A percentile compares a stretch with the other conserved stretches of the same genome.
Conservation (phyloP, 2,888 invertebrate genomes). For the Netelia virgata region DNA sequence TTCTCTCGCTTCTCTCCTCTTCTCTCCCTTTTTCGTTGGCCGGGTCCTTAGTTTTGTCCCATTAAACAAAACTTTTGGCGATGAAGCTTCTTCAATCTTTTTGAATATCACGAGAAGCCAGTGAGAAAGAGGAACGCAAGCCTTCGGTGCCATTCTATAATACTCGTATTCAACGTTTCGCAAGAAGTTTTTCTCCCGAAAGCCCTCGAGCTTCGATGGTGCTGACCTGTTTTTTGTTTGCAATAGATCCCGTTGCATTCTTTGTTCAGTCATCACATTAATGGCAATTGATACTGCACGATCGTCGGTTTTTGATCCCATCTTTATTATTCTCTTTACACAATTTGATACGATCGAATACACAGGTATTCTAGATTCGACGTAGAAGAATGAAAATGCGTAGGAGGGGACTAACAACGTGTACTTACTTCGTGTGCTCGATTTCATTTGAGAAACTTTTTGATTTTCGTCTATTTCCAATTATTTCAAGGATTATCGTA, state of each 20-base stretch:
- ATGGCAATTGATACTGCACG: too few species aligned
- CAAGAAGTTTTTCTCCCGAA: slow-evolving; percentile 30
- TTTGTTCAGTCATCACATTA: too few species aligned
- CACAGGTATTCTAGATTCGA: too few species aligned
- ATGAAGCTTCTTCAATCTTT: slow-evolving; percentile 30
- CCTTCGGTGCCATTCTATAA: background rate
- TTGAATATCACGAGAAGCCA: slow-evolving; percentile 24
- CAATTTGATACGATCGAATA: too few species aligned
- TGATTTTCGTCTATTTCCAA: too few species aligned
- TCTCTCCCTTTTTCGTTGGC: background rate
- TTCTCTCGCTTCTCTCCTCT: background rate
- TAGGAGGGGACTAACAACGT: too few species aligned
- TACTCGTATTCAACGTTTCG: slow-evolving; percentile 44
- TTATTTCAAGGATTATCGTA: too few species aligned
- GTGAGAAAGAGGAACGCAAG: slow-evolving; percentile 12
- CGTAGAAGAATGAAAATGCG: too few species aligned
- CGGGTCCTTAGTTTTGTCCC: slow-evolving; percentile 16
- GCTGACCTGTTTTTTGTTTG: background rate
- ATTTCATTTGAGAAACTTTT: too few species aligned
- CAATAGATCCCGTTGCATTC: background rate
- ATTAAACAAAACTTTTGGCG: slow-evolving; percentile 41
- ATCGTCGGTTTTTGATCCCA: too few species aligned
- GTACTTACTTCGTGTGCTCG: too few species aligned
- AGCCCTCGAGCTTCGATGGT: slow-evolving; percentile 9
- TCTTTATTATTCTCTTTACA: too few species aligned